Conservation (phyloP, 2,113 vertebrate species). For the Mustelus asterias region DNA sequence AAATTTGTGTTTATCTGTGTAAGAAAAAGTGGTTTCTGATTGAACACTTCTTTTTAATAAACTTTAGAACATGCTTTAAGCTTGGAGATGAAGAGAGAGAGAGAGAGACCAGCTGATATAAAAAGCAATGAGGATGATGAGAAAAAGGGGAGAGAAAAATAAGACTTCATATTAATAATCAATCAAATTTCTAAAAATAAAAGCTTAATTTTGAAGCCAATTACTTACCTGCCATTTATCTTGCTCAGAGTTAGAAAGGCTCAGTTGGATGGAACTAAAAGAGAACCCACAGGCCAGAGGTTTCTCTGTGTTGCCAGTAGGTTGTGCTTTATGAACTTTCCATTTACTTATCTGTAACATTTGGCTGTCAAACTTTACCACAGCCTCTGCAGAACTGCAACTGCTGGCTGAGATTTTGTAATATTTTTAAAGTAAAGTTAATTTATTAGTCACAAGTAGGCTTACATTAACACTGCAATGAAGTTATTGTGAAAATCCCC, state of each 20-base stretch:
- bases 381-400: background rate
- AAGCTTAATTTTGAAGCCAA: background rate
- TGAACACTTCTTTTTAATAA: background rate
- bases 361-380: background rate
- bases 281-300: background rate
- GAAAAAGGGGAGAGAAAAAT: background rate
- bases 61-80: background rate
- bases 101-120: background rate
- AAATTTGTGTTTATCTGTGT: background rate
- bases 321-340: background rate
- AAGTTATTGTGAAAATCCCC: too few species aligned
- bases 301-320: background rate
- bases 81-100: background rate
- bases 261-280: background rate
- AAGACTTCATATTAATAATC: background rate
- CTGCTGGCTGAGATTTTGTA: background rate
- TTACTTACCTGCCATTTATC: background rate
- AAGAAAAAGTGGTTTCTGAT: background rate
- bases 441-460: too few species aligned
- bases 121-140: background rate
- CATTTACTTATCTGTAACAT: background rate
- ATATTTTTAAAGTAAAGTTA: background rate
- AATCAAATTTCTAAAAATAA: background rate
- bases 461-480: too few species aligned
- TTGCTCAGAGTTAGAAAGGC: background rate